Base-by-base conservation (phyloP, 2,113 vertebrate genomes). In the Clarias batrachus region DNA sequence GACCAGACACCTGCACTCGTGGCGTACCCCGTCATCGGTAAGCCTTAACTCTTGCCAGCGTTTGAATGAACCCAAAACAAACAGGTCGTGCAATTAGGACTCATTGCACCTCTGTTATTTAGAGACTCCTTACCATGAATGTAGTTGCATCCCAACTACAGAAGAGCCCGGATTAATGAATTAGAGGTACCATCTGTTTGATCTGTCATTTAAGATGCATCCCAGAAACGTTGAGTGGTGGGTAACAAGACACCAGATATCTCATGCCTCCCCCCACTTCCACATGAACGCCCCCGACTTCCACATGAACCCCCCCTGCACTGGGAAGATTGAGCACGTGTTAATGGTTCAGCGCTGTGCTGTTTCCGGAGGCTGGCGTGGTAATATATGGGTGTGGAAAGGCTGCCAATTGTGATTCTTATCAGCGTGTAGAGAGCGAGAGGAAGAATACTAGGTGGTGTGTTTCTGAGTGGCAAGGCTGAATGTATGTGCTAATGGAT, bases 401-500 rank as follows among this genome's bases (percentile, higher is more conserved):
- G 92, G 89, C 91, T 90, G 89, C 90, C 92, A 92, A 94, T 95
- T 94, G 93, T 92, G 94, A 95, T 95, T 94, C 90, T 90, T 94
- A 94, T 94, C 93, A 82, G 91, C 88, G 91, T 90, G 88, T 91
- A 89, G 27, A 93, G 93, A 90, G 91, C 87, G 25, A 74, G 33
- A 54, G 81, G 59, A 81, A 84, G 77, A 60, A 12, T 11, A 78
- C 82, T 71, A 81, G 63, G 56, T 74, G 84, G 81, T 88, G 74
- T 83, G 57, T 62, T 89, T 71, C 90, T 93, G 94, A 94, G 91
- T 93, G 93, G 92, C 92, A 93, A 92, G 87, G 89, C 89, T 92
- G 92, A 91, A 89, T 93, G 92, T 91, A 94, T 94, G 94, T 93
- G 92, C 93, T 93, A 95, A 95, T 94, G 90, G 92, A 90, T 91